Base-by-base conservation (phyloP, 2,797 vertebrate species). In the Channallabes apus region DNA sequence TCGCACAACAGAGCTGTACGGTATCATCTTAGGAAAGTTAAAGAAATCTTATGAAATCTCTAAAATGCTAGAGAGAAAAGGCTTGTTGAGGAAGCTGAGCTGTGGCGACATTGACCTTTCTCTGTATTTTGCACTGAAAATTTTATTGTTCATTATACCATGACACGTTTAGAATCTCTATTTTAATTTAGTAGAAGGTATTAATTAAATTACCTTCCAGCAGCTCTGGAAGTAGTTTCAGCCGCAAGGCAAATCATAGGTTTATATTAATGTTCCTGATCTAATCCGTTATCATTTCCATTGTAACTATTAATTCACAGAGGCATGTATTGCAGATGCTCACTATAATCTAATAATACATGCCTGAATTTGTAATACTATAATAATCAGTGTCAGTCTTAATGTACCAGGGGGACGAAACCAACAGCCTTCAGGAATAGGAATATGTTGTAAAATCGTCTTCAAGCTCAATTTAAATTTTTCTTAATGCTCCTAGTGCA, bases 21-120 rank as follows among this genome's bases (percentile, higher is more conserved):
- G 75, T 5, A 20, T 61, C 64, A 22, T 32, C 51, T 84, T 67
- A 22, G 38, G 22, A 69, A 85, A 88, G 32, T 8, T 51, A 56
- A 29, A 18, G 3, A 54, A 14, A 54, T 14, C 51, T 54, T 54
- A 3, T 54, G 51, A 54, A 54, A 46, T 46, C 11, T n/a, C 29
- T 41, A 15, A n/a, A 11, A n/a, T 24, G 4, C 41, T 9, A 8
- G 11, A 20, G 24, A 59, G 46, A 41, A 84, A 68, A 68, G 41
- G 56, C 4, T 54, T 6, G 20, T 58, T 22, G 29, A 77, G 29
- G 24, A n/a, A 68, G 75, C 58, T 76, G 32, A 83, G 27, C 73
- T 14, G 22, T n/a, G n/a, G n/a, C 18, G 24, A 75, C 6, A 38
- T 29, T 56, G 6, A 65, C 24, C 7, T 17, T 11, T 11, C n/a